phyloP scores from a whole-genome alignment of 1,140 invertebrate genomes.

The Drosophila novamexicana region DNA sequence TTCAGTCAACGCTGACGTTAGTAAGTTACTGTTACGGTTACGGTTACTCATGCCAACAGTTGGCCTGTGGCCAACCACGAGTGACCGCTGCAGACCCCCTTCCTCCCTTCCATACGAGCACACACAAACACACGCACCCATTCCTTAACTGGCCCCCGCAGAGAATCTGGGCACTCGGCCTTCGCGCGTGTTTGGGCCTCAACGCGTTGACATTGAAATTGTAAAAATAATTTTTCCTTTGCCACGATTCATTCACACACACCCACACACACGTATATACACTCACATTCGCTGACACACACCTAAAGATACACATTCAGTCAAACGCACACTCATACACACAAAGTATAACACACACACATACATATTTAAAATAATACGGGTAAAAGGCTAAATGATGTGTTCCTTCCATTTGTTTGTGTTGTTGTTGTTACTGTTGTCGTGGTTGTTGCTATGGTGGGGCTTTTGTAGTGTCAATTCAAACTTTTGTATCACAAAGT shows the following conservation, averaged over 20 bases:
- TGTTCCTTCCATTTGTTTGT: conserved; percentile 36
- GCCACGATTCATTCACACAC: conserved; percentile 29
- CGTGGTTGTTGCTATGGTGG: conserved; percentile 9
- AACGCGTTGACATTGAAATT: conserved; percentile 78
- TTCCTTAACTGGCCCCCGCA: not conserved
- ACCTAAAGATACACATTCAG: conserved; percentile 23
- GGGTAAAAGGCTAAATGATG: conserved; percentile 60
- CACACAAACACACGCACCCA: too few species aligned
- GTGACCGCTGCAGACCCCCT: conserved; percentile 13
- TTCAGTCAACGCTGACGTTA: conserved; percentile 41
- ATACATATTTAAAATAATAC: conserved; percentile 29
- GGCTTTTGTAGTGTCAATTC: conserved; percentile 28
- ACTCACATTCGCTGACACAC: not conserved
- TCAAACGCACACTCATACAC: not conserved
- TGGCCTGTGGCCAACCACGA: conserved; percentile 1
- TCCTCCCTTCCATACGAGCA: not conserved
- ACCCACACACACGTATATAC: conserved; percentile 19
- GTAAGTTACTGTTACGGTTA: conserved; percentile 12
- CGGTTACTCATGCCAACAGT: not conserved
- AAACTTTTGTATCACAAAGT: conserved; percentile 60
- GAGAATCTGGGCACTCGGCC: conserved; percentile 37
- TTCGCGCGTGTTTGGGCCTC: conserved; percentile 49
- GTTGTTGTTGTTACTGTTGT: conserved; percentile 14
- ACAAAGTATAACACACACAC: not conserved
- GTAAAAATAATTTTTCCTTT: conserved; percentile 73